Percentiles rank a stretch among this genome's conserved stretches.
These are phyloP conservation scores for Paratilapia polleni DNA, from an alignment of 2,113 vertebrate genomes.

Conservation along the genomic window DNA sequence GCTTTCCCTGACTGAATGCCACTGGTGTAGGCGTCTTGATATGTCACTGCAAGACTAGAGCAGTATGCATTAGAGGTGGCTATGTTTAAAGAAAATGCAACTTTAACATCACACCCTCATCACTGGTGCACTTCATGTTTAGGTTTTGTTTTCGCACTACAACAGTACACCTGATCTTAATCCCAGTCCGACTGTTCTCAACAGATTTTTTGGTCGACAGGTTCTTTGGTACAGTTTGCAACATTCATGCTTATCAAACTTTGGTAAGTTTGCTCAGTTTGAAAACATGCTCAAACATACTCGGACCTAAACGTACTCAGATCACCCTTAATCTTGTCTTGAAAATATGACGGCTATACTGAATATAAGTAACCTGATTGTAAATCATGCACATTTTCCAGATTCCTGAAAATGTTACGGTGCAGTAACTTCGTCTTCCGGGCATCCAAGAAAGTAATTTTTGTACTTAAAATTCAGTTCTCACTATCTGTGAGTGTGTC, in stretches of 20 bases:
- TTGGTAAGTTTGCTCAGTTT: too few species aligned
- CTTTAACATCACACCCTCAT: background rate
- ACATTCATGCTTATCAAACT: too few species aligned
- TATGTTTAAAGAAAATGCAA: background rate
- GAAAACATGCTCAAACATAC: too few species aligned
- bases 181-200: background rate
- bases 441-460: background rate
- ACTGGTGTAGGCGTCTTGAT: too few species aligned
- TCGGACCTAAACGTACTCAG: too few species aligned
- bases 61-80: background rate
- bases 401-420: background rate
- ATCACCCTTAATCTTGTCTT: too few species aligned
- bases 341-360: background rate
- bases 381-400: background rate
- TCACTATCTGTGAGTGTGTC: background rate
- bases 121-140: accelerated
- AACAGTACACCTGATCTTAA: background rate
- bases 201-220: too few species aligned
- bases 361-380: background rate
- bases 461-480: background rate
- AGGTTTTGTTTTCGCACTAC: background rate
- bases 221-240: too few species aligned
- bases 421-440: background rate
- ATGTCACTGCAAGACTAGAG: background rate
- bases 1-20: too few species aligned